Percentiles rank a stretch among this genome's conserved stretches.
Conservation (phyloP, 2,888 invertebrate genomes). For the Azorinus chamasolen region DNA sequence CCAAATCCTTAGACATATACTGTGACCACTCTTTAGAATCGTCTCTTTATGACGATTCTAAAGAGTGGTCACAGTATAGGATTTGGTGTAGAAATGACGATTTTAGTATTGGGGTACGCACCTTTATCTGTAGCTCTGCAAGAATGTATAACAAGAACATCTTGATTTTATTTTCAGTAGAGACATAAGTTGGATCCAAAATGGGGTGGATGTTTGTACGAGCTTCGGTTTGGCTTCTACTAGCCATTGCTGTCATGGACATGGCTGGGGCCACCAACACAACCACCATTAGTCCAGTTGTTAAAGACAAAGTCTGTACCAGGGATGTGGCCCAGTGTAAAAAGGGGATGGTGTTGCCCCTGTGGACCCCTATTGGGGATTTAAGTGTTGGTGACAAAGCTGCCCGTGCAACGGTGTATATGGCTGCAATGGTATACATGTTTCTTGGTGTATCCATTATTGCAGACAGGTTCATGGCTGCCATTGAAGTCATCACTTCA, state of each 20-base stretch:
- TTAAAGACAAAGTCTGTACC: constrained; percentile 63
- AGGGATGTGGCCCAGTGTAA: constrained; percentile 88
- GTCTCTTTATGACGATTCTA: no score
- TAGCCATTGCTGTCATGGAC: constrained; percentile 35
- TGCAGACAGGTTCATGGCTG: constrained; percentile 99
- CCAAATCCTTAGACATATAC: no score
- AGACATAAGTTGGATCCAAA: background rate
- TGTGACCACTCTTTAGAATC: no score
- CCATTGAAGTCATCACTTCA: constrained; percentile 99
- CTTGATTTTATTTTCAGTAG: background rate
- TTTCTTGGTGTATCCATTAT: constrained; percentile 99
- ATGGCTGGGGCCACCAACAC: constrained; percentile 16
- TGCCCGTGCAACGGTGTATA: constrained; percentile 96
- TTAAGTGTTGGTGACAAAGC: constrained; percentile 90
- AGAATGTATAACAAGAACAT: no score
- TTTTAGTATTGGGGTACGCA: no score
- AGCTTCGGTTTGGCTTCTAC: constrained; percentile 28
- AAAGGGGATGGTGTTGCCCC: constrained; percentile 94
- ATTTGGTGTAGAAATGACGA: no score
- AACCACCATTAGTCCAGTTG: background rate
- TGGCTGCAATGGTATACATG: constrained; percentile 95
- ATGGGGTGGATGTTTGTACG: constrained; percentile 11
- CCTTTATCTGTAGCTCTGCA: no score
- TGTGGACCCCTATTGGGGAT: constrained; percentile 93
- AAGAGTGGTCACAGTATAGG: no score